Evolutionary conservation across 2,888 invertebrate genomes (phyloP).

Genomic region (Sarcophaga caerulescens): DNA sequence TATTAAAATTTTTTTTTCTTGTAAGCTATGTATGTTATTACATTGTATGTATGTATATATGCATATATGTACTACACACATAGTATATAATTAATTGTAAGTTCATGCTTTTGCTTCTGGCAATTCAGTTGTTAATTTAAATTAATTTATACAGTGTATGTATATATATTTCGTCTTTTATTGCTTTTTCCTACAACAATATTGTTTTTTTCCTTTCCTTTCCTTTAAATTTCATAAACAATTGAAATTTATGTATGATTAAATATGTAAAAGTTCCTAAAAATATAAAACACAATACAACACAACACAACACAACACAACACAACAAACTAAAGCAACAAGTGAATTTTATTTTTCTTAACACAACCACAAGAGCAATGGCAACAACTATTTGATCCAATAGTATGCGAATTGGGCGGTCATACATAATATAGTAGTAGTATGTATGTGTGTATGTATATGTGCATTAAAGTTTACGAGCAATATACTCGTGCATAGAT

Average conservation of each 20-base stretch:
- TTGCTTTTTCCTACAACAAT: no score
- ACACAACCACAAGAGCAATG: conserved; percentile 20
- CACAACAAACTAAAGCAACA: conserved; percentile 49
- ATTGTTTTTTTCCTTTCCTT: neutral
- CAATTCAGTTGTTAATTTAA: neutral
- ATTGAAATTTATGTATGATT: neutral
- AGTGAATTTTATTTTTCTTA: conserved; percentile 59
- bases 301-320: neutral
- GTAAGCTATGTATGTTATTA: no score
- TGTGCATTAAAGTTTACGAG: conserved; percentile 2
- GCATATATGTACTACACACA: neutral
- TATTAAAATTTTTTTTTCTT: no score
- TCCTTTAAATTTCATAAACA: neutral
- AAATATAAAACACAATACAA: neutral
- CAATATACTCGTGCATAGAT: conserved; percentile 23
- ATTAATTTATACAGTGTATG: neutral
- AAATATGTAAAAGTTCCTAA: neutral
- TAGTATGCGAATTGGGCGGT: conserved; percentile 57
- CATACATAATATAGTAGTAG: conserved; percentile 1
- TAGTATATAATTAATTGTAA: neutral
- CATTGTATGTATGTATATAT: neutral
- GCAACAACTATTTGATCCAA: conserved; percentile 1
- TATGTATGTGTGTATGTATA: conserved; percentile 4
- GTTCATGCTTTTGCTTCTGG: neutral
- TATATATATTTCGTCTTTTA: neutral